phyloP scores from a whole-genome alignment of 2,113 vertebrate species.

The Atrichornis clamosus region DNA sequence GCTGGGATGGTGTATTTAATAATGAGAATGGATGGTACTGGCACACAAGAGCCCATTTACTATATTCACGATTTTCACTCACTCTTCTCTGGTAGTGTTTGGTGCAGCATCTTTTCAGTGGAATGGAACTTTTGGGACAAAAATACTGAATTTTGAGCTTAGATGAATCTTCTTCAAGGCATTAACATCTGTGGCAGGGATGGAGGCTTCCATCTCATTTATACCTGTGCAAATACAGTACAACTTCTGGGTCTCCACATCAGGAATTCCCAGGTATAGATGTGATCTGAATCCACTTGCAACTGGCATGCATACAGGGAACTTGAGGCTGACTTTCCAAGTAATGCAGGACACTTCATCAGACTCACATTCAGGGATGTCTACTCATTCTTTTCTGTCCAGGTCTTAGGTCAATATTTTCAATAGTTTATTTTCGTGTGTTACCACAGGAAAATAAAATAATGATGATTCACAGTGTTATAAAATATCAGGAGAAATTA shows the following conservation, averaged over 20 bases:
- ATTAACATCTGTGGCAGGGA: not conserved
- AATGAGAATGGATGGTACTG: fast-evolving
- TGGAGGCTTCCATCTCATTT: not conserved
- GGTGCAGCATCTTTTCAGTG: not conserved
- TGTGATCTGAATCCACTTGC: not conserved
- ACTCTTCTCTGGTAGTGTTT: not conserved
- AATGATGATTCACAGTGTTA: not conserved
- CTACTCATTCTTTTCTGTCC: not conserved
- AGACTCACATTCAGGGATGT: not conserved
- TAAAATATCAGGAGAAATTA: not conserved
- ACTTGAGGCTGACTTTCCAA: not conserved
- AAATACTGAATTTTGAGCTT: not conserved
- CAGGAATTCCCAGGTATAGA: not conserved
- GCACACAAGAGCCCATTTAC: not conserved
- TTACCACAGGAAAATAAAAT: not conserved
- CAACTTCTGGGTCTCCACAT: not conserved
- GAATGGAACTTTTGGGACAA: not conserved
- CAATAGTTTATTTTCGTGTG: not conserved
- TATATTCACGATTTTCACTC: not conserved
- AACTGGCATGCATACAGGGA: not conserved
- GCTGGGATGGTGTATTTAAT: not conserved
- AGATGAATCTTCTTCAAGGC: not conserved
- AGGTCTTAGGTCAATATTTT: not conserved
- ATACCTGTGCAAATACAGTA: not conserved
- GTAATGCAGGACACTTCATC: not conserved